Conservation (phyloP, 2,113 vertebrate genomes). For the Prietella phreatophila region DNA sequence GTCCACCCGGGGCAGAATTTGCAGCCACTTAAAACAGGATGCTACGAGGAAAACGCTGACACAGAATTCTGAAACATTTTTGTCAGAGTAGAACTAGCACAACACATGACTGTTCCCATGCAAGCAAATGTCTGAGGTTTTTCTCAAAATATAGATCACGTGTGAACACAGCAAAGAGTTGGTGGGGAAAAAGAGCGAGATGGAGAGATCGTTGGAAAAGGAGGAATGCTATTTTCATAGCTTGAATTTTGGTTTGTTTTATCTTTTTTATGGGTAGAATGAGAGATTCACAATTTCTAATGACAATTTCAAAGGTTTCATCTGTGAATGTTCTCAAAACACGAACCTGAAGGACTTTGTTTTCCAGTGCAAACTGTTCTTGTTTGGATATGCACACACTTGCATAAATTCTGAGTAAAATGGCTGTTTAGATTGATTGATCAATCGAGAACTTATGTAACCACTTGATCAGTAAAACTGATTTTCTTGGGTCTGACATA, state of each 20-base stretch:
- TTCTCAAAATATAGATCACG: not conserved
- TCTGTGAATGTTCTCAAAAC: not conserved
- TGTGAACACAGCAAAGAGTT: not conserved
- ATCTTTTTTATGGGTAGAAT: not conserved
- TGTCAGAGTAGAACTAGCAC: not conserved
- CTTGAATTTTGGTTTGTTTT: not conserved
- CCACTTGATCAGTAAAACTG: not conserved
- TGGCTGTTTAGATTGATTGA: not conserved
- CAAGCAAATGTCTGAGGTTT: not conserved
- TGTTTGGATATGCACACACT: not conserved
- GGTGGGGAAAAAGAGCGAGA: not conserved
- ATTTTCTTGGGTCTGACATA: not conserved
- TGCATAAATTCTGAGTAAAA: not conserved
- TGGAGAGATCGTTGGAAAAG: constrained; percentile 4
- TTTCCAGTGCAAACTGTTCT: not conserved
- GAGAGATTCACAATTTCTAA: not conserved
- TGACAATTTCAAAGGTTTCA: not conserved
- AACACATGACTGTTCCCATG: not conserved
- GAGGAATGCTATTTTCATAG: not conserved
- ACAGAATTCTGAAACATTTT: not conserved
- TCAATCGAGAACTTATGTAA: not conserved
- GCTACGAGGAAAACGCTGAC: not conserved
- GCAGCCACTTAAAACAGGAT: not conserved
- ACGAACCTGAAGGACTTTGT: not conserved
- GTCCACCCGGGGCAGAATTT: not conserved